Percentiles rank a stretch among this genome's conserved stretches.
Conservation (phyloP, 2,797 vertebrate species). For the Neosilurus hyrtlii region DNA sequence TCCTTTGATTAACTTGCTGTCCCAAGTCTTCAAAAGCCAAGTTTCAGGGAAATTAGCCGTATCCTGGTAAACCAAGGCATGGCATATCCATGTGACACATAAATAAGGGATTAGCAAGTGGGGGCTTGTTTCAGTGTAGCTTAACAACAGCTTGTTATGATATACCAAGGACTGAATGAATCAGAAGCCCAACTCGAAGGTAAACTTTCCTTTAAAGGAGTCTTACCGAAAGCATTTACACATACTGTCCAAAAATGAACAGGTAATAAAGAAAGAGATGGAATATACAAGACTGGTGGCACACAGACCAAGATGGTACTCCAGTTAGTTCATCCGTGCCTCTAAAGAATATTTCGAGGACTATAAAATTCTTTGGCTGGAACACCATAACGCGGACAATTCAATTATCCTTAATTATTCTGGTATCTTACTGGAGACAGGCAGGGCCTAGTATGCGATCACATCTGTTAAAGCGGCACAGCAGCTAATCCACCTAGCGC, state of each 20-base stretch:
- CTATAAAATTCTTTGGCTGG: not conserved
- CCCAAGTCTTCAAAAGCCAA: not conserved
- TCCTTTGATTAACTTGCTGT: not conserved
- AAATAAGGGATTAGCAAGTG: not conserved
- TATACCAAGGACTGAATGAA: not conserved
- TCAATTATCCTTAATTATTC: constrained; percentile 47
- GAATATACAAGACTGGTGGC: not conserved
- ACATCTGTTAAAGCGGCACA: not conserved
- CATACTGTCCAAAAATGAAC: not conserved
- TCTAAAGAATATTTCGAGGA: not conserved
- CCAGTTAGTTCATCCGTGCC: not conserved
- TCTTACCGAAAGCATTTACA: not conserved
- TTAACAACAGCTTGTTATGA: not conserved
- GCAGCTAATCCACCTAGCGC: constrained; percentile 27
- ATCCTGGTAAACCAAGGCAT: not conserved
- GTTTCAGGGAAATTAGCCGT: not conserved
- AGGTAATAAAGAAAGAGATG: too few relatives aligned
- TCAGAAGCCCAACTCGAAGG: not conserved
- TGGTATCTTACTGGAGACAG: constrained; percentile 44
- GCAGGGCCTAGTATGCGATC: not conserved
- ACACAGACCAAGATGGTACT: not conserved
- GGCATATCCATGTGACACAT: not conserved
- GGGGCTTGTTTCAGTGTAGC: not conserved
- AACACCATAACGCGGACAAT: constrained; percentile 7
- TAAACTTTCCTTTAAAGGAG: not conserved